Conservation (phyloP, 2,888 invertebrate genomes). For the Psylliodes chrysocephalus region DNA sequence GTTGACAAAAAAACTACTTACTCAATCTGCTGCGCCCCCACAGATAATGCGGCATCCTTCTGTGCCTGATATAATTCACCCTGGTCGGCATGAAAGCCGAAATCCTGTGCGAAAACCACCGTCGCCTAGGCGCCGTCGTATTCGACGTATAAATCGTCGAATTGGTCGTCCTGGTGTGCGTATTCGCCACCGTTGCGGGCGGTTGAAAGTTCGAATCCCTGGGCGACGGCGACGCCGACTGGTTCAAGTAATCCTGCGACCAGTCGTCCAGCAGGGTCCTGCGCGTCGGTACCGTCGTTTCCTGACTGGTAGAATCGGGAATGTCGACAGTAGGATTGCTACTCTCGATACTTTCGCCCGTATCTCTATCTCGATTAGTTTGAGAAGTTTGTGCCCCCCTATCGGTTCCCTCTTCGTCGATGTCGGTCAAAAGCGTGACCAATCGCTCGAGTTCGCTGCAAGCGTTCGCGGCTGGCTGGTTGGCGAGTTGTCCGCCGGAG, state of each 20-base stretch:
- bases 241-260: not conserved
- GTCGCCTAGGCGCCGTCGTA: constrained; percentile 47
- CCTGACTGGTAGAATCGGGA: not conserved
- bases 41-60: constrained; percentile 44
- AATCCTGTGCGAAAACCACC: constrained; percentile 56
- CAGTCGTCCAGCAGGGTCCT: not conserved
- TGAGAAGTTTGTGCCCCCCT: constrained; percentile 25
- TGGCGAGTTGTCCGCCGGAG: not conserved
- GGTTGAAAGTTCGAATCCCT: constrained; percentile 20
- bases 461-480: constrained; percentile 49
- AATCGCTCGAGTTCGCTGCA: constrained; percentile 51
- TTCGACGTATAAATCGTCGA: constrained; percentile 51
- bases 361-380: constrained; percentile 14
- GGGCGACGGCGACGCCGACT: too few relatives aligned
- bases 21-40: constrained; percentile 44
- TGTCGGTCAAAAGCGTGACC: constrained; percentile 53
- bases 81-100: constrained; percentile 60
- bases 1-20: too few relatives aligned
- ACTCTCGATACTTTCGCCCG: not conserved
- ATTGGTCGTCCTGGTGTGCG: constrained; percentile 44
- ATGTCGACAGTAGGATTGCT: not conserved
- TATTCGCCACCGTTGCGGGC: constrained; percentile 23
- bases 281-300: not conserved
- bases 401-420: constrained; percentile 48
- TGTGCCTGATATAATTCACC: constrained; percentile 50